phyloP scores from a whole-genome alignment of 2,888 invertebrate species.

The Coenonympha arcania region DNA sequence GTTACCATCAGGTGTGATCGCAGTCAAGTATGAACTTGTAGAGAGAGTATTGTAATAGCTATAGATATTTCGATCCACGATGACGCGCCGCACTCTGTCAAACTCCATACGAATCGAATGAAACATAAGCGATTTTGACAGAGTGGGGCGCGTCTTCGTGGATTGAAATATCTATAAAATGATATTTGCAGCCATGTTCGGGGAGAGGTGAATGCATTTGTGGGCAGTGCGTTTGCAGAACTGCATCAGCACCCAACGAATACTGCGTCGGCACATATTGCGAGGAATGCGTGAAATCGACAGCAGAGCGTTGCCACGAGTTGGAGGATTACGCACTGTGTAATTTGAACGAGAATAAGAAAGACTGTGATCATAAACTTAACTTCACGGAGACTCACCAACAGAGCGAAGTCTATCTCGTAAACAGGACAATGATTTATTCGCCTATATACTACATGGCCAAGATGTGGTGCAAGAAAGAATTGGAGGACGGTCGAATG shows the following conservation, averaged over 20 bases:
- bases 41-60: no score
- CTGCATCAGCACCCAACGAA: slow-evolving; percentile 42
- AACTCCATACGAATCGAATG: no score
- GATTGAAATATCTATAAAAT: no score
- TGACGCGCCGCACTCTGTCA: no score
- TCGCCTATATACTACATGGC: slow-evolving; percentile 34
- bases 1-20: no score
- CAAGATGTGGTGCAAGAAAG: slow-evolving; percentile 40
- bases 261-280: slow-evolving; percentile 77
- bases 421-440: slow-evolving; percentile 43
- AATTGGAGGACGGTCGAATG: slow-evolving; percentile 36
- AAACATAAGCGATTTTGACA: no score
- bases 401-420: slow-evolving; percentile 31
- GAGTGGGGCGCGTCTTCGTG: no score
- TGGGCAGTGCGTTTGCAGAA: slow-evolving; percentile 77
- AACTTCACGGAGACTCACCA: slow-evolving; percentile 34
- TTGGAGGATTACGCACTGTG: slow-evolving; percentile 82
- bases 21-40: no score
- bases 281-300: slow-evolving; percentile 82
- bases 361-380: slow-evolving; percentile 37
- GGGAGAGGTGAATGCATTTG: slow-evolving; percentile 80
- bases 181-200: slow-evolving; percentile 46
- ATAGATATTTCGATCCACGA: no score
- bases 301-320: slow-evolving; percentile 77
- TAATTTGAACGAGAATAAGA: slow-evolving; percentile 34